Evolutionary conservation across 30 jellyfish, hydroid and myxozoan genomes (phyloP).

Genomic region (Aurelia sp.): DNA sequence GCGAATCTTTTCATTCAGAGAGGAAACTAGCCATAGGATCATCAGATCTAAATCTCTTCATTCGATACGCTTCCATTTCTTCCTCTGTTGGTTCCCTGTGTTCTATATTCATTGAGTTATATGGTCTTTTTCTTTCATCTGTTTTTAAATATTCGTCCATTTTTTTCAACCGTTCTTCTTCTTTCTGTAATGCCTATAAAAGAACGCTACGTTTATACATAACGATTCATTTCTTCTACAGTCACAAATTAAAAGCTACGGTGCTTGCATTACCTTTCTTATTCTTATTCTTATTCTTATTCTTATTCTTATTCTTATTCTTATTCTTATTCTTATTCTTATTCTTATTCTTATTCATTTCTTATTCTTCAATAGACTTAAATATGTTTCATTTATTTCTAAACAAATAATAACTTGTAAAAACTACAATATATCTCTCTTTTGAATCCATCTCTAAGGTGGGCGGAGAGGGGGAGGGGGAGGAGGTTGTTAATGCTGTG

Average conservation of each 20-base stretch:
- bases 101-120: constrained; percentile 82
- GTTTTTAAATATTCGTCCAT: constrained; percentile 64
- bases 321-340: no score
- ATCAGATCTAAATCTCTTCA: constrained; percentile 85
- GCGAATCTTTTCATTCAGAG: not conserved
- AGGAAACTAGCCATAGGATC: constrained; percentile 95
- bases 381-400: no score
- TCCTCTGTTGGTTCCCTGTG: constrained; percentile 94
- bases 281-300: no score
- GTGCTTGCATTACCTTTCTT: no score
- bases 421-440: not conserved
- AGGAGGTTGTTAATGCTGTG: no score
- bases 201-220: not conserved
- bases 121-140: constrained; percentile 97
- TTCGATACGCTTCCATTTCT: constrained; percentile 93
- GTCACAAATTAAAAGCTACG: no score
- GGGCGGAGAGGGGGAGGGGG: no score
- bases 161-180: constrained; percentile 74
- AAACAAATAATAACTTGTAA: no score
- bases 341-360: no score
- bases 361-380: no score
- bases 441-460: no score
- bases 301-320: no score
- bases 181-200: constrained; percentile 83
- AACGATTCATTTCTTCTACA: not conserved